Evolutionary conservation across 2,113 vertebrate species (phyloP).

Genomic region (Cavia porcellus): DNA sequence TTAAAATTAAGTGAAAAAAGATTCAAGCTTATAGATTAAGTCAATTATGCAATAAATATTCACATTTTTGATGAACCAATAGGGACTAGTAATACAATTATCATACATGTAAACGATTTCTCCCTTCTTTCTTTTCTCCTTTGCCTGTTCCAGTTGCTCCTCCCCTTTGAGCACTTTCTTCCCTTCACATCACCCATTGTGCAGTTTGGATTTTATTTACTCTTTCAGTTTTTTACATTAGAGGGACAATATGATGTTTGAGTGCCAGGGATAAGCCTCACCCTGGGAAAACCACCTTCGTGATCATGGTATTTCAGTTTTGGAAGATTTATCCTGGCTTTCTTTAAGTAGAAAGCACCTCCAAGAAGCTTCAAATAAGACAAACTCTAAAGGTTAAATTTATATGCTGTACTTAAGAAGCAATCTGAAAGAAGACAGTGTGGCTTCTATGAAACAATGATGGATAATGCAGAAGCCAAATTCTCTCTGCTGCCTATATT

Average conservation of each 20-base stretch:
- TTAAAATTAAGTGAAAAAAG: conserved; percentile 15
- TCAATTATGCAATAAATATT: conserved; percentile 52
- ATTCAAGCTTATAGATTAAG: conserved; percentile 5
- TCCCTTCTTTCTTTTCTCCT: too few relatives aligned
- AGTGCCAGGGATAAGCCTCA: too few relatives aligned
- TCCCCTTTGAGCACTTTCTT: too few relatives aligned
- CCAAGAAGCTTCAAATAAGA: background rate
- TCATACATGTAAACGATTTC: too few relatives aligned
- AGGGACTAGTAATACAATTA: too few relatives aligned
- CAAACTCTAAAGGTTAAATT: background rate
- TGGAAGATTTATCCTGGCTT: background rate
- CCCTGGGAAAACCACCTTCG: too few relatives aligned
- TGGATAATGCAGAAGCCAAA: background rate
- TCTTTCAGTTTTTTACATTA: too few relatives aligned
- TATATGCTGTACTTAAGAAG: background rate
- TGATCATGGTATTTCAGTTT: background rate
- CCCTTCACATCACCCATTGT: too few relatives aligned
- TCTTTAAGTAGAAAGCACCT: conserved; percentile 33
- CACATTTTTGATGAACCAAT: background rate
- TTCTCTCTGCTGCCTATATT: background rate
- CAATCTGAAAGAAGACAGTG: background rate
- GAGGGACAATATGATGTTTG: too few relatives aligned
- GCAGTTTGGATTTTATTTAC: too few relatives aligned
- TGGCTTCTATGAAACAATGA: background rate
- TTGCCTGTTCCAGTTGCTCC: too few relatives aligned